phyloP scores from a whole-genome alignment of 1,140 invertebrate genomes.

The Bombus sibiricus region DNA sequence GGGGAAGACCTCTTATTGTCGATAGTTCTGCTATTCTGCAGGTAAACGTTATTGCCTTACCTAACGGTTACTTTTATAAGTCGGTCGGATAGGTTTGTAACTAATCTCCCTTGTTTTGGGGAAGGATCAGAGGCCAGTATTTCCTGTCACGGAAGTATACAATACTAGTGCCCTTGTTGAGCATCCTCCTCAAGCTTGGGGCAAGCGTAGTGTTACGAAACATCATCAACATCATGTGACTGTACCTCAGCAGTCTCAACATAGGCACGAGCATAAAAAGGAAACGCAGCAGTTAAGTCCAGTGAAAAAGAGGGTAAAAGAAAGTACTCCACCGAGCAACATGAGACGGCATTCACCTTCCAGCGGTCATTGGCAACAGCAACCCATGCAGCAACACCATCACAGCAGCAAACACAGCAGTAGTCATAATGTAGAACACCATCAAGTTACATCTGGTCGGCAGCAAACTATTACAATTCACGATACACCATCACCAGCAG shows the following conservation, averaged over 20 bases:
- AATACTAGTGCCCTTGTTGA: constrained; percentile 84
- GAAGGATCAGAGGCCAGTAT: constrained; percentile 86
- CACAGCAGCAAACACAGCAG: constrained; percentile 77
- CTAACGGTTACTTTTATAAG: neutral
- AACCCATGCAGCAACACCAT: constrained; percentile 74
- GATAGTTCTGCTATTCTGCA: constrained; percentile 89
- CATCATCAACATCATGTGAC: constrained; percentile 84
- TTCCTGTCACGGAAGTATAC: constrained; percentile 86
- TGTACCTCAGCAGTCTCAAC: constrained; percentile 81
- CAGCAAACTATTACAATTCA: constrained; percentile 93
- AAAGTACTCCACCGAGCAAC: constrained; percentile 92
- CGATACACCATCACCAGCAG: constrained; percentile 95
- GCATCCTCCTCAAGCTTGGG: constrained; percentile 81
- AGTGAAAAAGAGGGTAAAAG: constrained; percentile 99
- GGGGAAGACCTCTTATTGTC: constrained; percentile 91
- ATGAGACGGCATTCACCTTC: constrained; percentile 81
- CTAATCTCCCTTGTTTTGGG: constrained; percentile 76
- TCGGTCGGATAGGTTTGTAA: constrained; percentile 27
- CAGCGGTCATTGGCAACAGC: constrained; percentile 80
- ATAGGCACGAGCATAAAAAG: constrained; percentile 88
- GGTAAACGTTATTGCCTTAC: constrained; percentile 76
- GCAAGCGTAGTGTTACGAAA: constrained; percentile 83
- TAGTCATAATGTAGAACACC: constrained; percentile 78
- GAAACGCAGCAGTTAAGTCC: constrained; percentile 96
- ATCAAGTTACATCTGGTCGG: constrained; percentile 80